Percentiles rank a stretch among this genome's conserved stretches.
Conservation (phyloP, 2,113 vertebrate species). For the Aythya baeri region DNA sequence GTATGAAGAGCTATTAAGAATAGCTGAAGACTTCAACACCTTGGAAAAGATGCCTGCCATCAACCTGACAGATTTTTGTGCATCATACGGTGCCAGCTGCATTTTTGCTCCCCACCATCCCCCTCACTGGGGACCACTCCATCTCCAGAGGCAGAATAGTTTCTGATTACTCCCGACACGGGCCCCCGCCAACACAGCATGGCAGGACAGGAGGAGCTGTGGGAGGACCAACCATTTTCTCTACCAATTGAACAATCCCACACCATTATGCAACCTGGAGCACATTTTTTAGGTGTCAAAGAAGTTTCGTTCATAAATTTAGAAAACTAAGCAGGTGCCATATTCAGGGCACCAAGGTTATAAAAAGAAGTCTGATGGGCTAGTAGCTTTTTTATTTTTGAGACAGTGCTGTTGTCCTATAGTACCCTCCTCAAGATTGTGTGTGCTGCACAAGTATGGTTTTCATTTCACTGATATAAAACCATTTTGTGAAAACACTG, state of each 20-base stretch:
- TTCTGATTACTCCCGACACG: slow-evolving; percentile 27
- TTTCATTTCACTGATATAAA: not conserved
- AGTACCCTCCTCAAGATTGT: not conserved
- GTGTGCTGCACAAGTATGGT: not conserved
- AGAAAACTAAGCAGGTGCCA: not conserved
- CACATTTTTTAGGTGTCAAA: not conserved
- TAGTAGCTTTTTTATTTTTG: not conserved
- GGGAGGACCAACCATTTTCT: not conserved
- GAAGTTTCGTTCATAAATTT: not conserved
- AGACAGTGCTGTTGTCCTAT: not conserved
- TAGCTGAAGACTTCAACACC: not conserved
- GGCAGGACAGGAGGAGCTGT: not conserved
- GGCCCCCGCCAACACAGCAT: slow-evolving; percentile 36
- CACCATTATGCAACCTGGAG: not conserved
- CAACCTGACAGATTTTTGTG: not conserved
- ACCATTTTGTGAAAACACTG: not conserved
- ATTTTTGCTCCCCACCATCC: not conserved
- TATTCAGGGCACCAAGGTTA: not conserved
- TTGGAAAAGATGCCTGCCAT: not conserved
- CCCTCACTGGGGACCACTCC: not conserved
- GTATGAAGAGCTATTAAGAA: not conserved
- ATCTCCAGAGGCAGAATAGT: slow-evolving; percentile 56
- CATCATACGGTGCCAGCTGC: not conserved
- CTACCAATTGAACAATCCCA: not conserved
- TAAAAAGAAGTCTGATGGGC: not conserved